Evolutionary conservation across 2,797 vertebrate genomes (phyloP).

Genomic region (Microctenopoma stevenorrisi): DNA sequence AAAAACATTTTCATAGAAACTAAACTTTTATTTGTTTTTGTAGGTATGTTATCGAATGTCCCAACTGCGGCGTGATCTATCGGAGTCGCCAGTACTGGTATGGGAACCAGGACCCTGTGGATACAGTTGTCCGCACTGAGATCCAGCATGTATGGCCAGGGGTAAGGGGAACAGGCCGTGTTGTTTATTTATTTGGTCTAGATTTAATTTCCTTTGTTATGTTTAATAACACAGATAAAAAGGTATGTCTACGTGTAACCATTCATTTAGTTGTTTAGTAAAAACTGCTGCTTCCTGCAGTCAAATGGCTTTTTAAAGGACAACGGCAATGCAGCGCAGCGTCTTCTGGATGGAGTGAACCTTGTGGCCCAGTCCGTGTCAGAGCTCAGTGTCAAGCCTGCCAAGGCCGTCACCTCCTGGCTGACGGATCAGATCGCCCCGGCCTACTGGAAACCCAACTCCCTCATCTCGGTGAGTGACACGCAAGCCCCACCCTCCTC

Average conservation of each 20-base stretch:
- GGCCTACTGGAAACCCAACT: slow-evolving; percentile 97
- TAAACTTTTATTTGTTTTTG: slow-evolving; percentile 14
- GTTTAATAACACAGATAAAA: neutral
- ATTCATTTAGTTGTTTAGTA: neutral
- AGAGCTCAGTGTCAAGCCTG: slow-evolving; percentile 97
- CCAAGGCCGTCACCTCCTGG: slow-evolving; percentile 98
- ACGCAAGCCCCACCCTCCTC: slow-evolving; percentile 54
- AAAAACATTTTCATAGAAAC: neutral
- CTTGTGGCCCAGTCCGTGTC: slow-evolving; percentile 97
- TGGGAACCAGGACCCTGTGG: slow-evolving; percentile 89
- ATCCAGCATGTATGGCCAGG: slow-evolving; percentile 98
- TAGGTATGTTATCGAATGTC: slow-evolving; percentile 82
- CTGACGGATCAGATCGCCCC: slow-evolving; percentile 96
- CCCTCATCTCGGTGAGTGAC: slow-evolving; percentile 91
- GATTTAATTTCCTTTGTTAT: neutral
- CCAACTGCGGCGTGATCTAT: slow-evolving; percentile 86
- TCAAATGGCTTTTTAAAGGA: slow-evolving; percentile 96
- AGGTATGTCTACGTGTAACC: neutral
- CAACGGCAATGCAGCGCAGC: slow-evolving; percentile 98
- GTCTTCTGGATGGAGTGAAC: slow-evolving; percentile 96
- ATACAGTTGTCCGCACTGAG: slow-evolving; percentile 98
- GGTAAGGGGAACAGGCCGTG: slow-evolving; percentile 79
- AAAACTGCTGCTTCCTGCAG: slow-evolving; percentile 73
- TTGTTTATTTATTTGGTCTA: slow-evolving; percentile 28
- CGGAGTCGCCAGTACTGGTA: slow-evolving; percentile 82